phyloP scores from a whole-genome alignment of 2,888 invertebrate genomes.

The Melanargia galathea region DNA sequence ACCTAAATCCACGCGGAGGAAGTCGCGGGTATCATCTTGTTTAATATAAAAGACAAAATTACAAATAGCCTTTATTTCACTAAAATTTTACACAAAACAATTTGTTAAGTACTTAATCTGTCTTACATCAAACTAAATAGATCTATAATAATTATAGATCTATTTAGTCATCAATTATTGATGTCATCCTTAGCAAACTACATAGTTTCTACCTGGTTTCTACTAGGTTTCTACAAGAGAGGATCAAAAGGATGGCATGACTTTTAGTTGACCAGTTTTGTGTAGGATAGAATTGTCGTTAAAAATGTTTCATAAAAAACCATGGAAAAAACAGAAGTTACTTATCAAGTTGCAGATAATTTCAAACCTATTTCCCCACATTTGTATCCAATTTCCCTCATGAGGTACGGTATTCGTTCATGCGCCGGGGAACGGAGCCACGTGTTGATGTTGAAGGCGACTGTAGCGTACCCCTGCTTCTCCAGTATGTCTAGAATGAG shows the following conservation, averaged over 20 bases:
- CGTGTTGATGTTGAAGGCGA: constrained; percentile 76
- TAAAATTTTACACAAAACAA: constrained; percentile 33
- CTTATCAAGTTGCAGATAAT: constrained; percentile 56
- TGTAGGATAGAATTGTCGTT: not conserved
- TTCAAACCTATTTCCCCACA: constrained; percentile 76
- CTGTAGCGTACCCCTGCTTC: constrained; percentile 77
- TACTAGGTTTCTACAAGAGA: no score
- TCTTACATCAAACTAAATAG: not conserved
- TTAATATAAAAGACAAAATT: constrained; percentile 13
- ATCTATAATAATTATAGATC: not conserved
- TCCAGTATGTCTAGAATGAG: constrained; percentile 82
- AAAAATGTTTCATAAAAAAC: not conserved
- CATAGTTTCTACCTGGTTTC: not conserved
- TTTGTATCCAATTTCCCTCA: constrained; percentile 76
- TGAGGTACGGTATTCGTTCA: constrained; percentile 85
- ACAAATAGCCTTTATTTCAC: constrained; percentile 38
- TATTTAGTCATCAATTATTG: not conserved
- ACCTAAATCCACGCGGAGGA: no score
- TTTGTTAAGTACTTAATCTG: not conserved
- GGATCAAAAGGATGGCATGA: not conserved
- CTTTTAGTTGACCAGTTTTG: not conserved
- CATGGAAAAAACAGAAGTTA: constrained; percentile 20
- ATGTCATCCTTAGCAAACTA: no score
- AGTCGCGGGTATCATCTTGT: no score
- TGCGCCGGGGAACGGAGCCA: constrained; percentile 81